These are phyloP conservation scores for Zaprionus capensis DNA, from an alignment of 1,140 invertebrate species.

Conservation along the genomic window DNA sequence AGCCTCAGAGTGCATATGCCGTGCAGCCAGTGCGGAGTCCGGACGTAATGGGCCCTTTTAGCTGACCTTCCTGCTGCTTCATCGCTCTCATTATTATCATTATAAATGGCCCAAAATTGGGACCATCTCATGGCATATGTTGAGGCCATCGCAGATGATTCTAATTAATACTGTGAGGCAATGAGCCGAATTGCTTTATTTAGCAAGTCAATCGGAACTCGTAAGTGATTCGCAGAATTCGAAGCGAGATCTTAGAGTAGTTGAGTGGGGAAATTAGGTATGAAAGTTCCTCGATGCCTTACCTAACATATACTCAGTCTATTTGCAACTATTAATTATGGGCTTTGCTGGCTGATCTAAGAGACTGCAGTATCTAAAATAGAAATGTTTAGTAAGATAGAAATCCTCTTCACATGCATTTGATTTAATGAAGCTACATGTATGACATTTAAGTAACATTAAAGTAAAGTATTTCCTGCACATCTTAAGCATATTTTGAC, in stretches of 20 bases:
- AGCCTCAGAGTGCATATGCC: conserved; percentile 64
- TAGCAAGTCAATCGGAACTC: neutral
- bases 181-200: neutral
- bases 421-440: too few species aligned
- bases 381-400: neutral
- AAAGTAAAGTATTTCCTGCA: too few species aligned
- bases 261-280: neutral
- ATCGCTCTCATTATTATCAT: conserved; percentile 14
- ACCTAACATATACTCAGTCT: neutral
- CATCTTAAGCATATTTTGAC: too few species aligned
- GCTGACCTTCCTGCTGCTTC: neutral
- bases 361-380: neutral
- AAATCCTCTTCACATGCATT: too few species aligned
- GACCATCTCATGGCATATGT: conserved; percentile 26
- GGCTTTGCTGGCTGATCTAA: neutral
- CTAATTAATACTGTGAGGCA: conserved; percentile 21
- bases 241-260: neutral
- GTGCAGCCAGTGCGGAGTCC: neutral
- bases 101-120: neutral
- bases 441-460: too few species aligned
- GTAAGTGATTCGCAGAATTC: neutral
- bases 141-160: conserved; percentile 45
- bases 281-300: neutral
- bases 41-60: neutral
- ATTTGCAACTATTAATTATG: neutral